Evolutionary conservation across 2,113 vertebrate genomes (phyloP).

Genomic region (Apaloderma vittatum): DNA sequence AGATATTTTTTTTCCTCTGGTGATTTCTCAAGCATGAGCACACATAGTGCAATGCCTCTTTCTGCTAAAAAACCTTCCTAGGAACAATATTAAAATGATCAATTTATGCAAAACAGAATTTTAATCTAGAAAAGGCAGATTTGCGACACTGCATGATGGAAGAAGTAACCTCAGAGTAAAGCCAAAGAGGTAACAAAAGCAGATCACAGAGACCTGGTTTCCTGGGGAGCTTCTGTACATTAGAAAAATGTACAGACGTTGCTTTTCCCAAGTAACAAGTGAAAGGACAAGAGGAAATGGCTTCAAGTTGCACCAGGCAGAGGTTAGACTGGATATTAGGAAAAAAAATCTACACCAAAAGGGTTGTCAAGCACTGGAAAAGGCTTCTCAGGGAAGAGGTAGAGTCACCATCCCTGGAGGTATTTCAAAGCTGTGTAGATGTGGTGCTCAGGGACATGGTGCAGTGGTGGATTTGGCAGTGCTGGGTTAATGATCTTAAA

Average conservation of each 20-base stretch:
- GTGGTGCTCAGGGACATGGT: no score
- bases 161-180: not conserved
- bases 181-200: not conserved
- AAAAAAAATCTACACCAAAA: not conserved
- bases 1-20: not conserved
- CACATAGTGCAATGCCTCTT: not conserved
- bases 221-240: not conserved
- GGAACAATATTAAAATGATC: not conserved
- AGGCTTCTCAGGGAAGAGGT: not conserved
- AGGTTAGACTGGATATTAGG: not conserved
- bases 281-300: not conserved
- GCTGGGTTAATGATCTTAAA: not conserved
- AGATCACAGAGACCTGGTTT: not conserved
- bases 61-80: not conserved
- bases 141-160: not conserved
- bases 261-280: not conserved
- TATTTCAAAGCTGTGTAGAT: not conserved
- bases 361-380: no score
- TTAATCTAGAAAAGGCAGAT: slow-evolving; percentile 36
- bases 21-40: not conserved
- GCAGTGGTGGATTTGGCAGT: not conserved
- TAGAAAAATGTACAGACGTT: not conserved
- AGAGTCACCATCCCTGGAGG: not conserved
- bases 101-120: not conserved
- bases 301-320: not conserved